Base-by-base conservation (phyloP, 2,888 invertebrate species). In the Agrypnus murinus region DNA sequence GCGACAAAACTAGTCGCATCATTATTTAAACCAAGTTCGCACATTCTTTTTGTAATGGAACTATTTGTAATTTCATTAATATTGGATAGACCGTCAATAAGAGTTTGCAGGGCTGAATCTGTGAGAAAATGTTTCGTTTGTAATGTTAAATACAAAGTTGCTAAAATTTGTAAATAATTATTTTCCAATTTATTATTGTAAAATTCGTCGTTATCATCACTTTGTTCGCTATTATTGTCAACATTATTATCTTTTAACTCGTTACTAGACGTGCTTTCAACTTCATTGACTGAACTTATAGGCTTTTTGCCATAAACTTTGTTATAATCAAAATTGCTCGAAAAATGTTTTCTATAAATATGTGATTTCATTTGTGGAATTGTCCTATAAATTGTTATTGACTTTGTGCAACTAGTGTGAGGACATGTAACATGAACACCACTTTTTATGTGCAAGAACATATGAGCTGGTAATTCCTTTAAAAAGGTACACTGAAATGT, bases 81-180 rank as follows among this genome's bases (percentile, higher is more conserved):
- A 12, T 46, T 12, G 8, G 1, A 8, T 14, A 46, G 8, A 14
- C 25, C 9, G 12, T 50, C 50, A 8, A 50, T 50, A 31, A 50
- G 17, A 8, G 8, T 12, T 6, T 19, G 9, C 7, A 50, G 31
- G 6, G 31, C 32, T 8, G 17, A 19, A 25, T 50, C 50, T 4
- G 50, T 19, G 8, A 50, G 25, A 50, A 50, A 50, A 19, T 8
- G 25, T 50, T 50, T 50, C 3, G 50, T 50, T 50, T 50, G 50
- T 50, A 50, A 25, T 25, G 31, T 50, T 17, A 50, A 25, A 50
- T 50, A 50, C 17, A 50, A 10, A 10, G 4, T 5, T 9, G 50
- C 8, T 15, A 50, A 12, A n/a, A 12, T n/a, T 31, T 50, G 17
- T 50, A 50, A 50, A 50, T 50, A 50, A 17, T 31, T 19, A 9